Conservation (phyloP, 1,140 invertebrate species). For the Apocrypta bakeri region DNA sequence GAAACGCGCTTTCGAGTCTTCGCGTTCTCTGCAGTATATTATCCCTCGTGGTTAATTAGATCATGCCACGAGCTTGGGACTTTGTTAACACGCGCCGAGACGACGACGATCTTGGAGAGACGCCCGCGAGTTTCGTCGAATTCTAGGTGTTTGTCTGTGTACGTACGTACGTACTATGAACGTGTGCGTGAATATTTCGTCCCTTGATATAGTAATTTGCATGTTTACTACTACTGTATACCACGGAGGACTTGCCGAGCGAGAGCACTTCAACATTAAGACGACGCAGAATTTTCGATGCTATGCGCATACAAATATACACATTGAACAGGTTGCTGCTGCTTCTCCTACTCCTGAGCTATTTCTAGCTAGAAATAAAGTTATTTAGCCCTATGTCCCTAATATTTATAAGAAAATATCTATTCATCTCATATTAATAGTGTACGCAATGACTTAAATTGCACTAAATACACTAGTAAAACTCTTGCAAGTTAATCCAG, state of each 20-base stretch:
- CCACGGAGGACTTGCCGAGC: background rate
- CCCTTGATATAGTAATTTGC: constrained; percentile 37
- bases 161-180: too few species aligned
- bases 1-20: background rate
- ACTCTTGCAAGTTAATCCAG: too few species aligned
- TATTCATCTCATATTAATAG: too few species aligned
- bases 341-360: too few species aligned
- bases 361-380: too few species aligned
- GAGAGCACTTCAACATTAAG: too few species aligned
- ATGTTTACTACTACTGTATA: constrained; percentile 20
- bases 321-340: background rate
- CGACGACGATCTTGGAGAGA: background rate
- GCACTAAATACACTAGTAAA: too few species aligned
- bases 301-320: background rate
- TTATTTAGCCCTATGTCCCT: too few species aligned
- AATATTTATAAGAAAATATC: too few species aligned
- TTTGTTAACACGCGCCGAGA: constrained; percentile 23
- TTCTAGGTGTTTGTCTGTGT: background rate
- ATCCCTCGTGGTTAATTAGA: constrained; percentile 37
- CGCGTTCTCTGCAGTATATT: background rate
- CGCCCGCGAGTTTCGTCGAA: constrained; percentile 21
- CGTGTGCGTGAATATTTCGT: background rate
- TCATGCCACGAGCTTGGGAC: constrained; percentile 5
- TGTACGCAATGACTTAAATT: too few species aligned
- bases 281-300: constrained; percentile 22